Conservation (phyloP, 2,113 vertebrate genomes). For the Dipodomys merriami region DNA sequence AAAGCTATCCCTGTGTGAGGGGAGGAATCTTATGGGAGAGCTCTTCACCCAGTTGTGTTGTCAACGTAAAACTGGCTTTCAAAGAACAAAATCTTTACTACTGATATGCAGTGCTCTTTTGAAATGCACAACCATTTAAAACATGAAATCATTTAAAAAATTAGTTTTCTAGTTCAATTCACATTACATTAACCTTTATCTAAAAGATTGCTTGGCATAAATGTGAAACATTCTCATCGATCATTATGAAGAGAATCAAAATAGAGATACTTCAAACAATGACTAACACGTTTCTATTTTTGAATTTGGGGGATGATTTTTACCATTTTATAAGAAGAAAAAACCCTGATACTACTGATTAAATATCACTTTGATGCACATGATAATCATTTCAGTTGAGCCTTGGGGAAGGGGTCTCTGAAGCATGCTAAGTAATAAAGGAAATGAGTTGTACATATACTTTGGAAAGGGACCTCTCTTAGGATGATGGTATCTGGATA, state of each 20-base stretch:
- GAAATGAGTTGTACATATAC: background rate
- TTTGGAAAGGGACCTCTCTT: background rate
- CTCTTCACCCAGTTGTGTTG: background rate
- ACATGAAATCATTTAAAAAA: slow-evolving; percentile 10
- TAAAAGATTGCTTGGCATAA: background rate
- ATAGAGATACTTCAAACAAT: background rate
- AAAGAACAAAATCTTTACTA: background rate
- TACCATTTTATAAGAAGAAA: background rate
- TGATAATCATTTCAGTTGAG: background rate
- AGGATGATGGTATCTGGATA: background rate
- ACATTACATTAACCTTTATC: slow-evolving; percentile 29
- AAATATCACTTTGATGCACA: slow-evolving; percentile 23
- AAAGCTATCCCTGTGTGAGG: too few relatives aligned
- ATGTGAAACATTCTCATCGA: slow-evolving; percentile 10
- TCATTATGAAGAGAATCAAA: slow-evolving; percentile 4
- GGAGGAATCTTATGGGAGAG: background rate
- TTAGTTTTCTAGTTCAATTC: background rate
- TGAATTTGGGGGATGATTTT: slow-evolving; percentile 4
- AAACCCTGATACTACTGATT: background rate
- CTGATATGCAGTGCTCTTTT: background rate
- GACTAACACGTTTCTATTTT: background rate
- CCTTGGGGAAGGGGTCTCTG: background rate
- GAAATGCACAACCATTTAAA: slow-evolving; percentile 13
- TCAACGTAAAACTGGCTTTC: background rate
- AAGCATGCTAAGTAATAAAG: background rate